Conservation (phyloP, 2,888 invertebrate species). For the Celastrina argiolus region DNA sequence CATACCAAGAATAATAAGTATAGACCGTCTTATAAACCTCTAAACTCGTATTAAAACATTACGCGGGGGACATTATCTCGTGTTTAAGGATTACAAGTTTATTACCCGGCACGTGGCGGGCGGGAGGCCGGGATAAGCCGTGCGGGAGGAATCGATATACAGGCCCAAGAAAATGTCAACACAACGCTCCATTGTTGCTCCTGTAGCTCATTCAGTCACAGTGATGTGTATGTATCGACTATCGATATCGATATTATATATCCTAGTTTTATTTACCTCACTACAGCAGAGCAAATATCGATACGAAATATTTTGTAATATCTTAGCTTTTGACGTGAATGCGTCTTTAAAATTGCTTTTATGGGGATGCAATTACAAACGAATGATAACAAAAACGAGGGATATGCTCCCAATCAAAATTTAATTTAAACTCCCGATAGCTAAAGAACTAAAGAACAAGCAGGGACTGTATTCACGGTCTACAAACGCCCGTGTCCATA, state of each 20-base stretch:
- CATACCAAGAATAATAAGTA: neutral
- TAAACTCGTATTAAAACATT: neutral
- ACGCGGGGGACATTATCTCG: neutral
- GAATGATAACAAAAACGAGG: too few species aligned
- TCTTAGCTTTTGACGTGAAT: too few species aligned
- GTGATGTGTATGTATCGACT: slow-evolving; percentile 21
- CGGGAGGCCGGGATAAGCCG: neutral
- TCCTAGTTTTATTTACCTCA: neutral
- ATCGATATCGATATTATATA: neutral
- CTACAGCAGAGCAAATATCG: neutral
- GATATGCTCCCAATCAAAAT: too few species aligned
- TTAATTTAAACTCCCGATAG: too few species aligned
- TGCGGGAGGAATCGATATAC: slow-evolving; percentile 54
- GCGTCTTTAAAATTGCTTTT: too few species aligned
- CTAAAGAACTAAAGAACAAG: too few species aligned
- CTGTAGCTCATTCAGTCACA: slow-evolving; percentile 27
- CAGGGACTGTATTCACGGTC: too few species aligned
- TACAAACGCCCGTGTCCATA: too few species aligned
- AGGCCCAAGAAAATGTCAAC: slow-evolving; percentile 59
- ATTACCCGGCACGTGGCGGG: neutral
- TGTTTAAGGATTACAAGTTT: slow-evolving; percentile 13
- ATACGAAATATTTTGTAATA: too few species aligned
- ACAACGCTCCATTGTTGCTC: slow-evolving; percentile 50
- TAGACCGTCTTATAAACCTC: neutral
- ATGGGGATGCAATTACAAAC: too few species aligned